These are phyloP conservation scores for Maniola jurtina DNA, from an alignment of 1,140 invertebrate species.

Conservation along the genomic window DNA sequence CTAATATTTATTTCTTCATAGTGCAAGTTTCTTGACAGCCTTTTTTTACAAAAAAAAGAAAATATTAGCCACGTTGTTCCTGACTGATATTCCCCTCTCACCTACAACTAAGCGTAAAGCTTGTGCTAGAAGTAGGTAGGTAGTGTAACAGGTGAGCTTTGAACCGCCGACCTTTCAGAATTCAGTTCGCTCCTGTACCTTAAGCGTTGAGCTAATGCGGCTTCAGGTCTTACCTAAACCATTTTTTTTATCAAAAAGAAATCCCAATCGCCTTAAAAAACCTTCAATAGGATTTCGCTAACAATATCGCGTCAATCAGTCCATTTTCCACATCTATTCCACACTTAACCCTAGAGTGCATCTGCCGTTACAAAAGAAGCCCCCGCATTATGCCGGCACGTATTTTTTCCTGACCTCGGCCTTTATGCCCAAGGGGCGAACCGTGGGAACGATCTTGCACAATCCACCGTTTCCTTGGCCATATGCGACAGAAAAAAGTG, in stretches of 20 bases:
- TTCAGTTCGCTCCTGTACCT: too few relatives aligned
- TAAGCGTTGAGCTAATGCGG: too few relatives aligned
- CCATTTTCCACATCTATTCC: slow-evolving; percentile 59
- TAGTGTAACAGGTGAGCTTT: too few relatives aligned
- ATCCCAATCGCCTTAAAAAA: slow-evolving; percentile 20
- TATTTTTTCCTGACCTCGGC: slow-evolving; percentile 77
- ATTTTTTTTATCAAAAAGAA: slow-evolving; percentile 2
- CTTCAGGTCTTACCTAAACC: too few relatives aligned
- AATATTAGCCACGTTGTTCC: too few relatives aligned
- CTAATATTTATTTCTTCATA: too few relatives aligned
- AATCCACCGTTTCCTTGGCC: slow-evolving; percentile 74
- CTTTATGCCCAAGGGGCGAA: slow-evolving; percentile 71
- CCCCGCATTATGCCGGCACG: slow-evolving; percentile 69
- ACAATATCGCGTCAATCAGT: slow-evolving; percentile 55
- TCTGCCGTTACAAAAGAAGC: slow-evolving; percentile 69
- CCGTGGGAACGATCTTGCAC: slow-evolving; percentile 74
- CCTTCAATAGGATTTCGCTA: slow-evolving; percentile 29
- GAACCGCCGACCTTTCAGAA: too few relatives aligned
- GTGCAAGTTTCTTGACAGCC: too few relatives aligned
- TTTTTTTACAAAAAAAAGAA: too few relatives aligned
- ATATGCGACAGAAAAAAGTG: slow-evolving; percentile 78
- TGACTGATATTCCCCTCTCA: too few relatives aligned
- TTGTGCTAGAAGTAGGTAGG: too few relatives aligned
- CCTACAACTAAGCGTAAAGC: too few relatives aligned
- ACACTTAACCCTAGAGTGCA: slow-evolving; percentile 71